Percentiles rank a stretch among this genome's conserved stretches.
Evolutionary conservation across 2,113 vertebrate genomes (phyloP).

Genomic region (Scatophagus argus): DNA sequence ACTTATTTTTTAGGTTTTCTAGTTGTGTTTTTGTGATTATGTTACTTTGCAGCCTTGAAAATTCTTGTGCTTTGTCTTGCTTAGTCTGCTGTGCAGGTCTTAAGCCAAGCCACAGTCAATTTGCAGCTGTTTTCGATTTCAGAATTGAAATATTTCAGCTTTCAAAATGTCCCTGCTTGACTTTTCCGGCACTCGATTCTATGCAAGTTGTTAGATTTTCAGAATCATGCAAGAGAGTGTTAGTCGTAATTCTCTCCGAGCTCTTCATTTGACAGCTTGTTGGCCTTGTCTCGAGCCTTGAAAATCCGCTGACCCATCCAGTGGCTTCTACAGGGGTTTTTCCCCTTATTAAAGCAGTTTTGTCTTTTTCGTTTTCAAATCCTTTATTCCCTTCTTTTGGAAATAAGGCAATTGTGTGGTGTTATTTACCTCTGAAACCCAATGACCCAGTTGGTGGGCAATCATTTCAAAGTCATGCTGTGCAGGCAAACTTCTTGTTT

Average conservation of each 20-base stretch:
- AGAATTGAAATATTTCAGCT: conserved; percentile 71
- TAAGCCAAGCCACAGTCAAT: conserved; percentile 53
- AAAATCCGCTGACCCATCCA: conserved; percentile 7
- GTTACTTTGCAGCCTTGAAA: conserved; percentile 34
- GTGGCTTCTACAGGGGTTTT: conserved; percentile 35
- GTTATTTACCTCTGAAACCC: conserved; percentile 6
- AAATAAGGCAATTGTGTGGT: neutral
- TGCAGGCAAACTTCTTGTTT: conserved; percentile 14
- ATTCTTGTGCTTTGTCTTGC: neutral
- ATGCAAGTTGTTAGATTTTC: conserved; percentile 59
- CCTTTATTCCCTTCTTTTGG: neutral
- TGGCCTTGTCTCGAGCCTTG: conserved; percentile 21
- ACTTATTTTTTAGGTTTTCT: conserved; percentile 20
- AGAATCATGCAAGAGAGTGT: conserved; percentile 33
- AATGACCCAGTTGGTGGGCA: neutral
- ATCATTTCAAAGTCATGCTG: neutral
- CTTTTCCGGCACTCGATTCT: conserved; percentile 60
- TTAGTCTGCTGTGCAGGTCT: conserved; percentile 28
- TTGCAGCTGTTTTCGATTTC: conserved; percentile 73
- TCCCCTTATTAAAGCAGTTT: conserved; percentile 6
- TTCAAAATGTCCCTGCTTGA: conserved; percentile 71
- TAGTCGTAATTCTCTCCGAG: conserved; percentile 33
- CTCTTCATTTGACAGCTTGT: conserved; percentile 49
- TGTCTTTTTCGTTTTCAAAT: conserved; percentile 18
- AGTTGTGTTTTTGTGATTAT: conserved; percentile 43